Base-by-base conservation (phyloP, 2,888 invertebrate genomes). In the Creontiades dilutus region DNA sequence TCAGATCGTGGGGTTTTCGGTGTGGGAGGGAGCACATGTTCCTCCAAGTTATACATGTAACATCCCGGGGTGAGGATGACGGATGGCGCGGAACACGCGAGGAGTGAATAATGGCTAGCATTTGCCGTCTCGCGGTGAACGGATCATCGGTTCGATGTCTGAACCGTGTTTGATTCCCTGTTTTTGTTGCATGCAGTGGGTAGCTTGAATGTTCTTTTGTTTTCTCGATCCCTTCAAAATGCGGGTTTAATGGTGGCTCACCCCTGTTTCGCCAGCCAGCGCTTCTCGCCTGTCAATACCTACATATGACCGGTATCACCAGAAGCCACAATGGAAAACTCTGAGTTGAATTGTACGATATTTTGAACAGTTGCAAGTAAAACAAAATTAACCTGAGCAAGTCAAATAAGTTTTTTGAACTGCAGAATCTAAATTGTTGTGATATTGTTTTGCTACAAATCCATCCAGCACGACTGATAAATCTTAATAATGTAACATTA, bases 11-110 rank as follows among this genome's bases (percentile, higher is more conserved):
- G 68, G 27, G 68, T 19, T 68, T 68, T 68, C 23, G 61, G 19
- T 68, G 68, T 19, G 4, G 27, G 68, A 23, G 68, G 68, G 68
- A 68, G 23, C 68, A 68, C 68, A 68, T 68, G 68, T 68, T 68
- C 68, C 13, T 61, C 68, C 0, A 68, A 23, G 68, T 19, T 68
- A 68, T 68, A 68, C 27, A 68, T 68, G 23, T 68, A 68, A 68
- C 68, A 68, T 68, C 23, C 68, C 27, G 11, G 23, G 68, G 23
- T 12, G 11, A 5, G 23, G 68, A 68, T 68, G 68, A 68, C 68
- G 68, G 68, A 68, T 68, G 68, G 68, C 23, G 2, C 27, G 23
- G 23, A 68, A 68, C 23, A 68, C 68, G 13, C 68, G 27, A 23
- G 68, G 68, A 68, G 68, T 68, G 68, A 68, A 68, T 68, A 68